phyloP scores from a whole-genome alignment of 2,113 vertebrate species.

The Ceratotherium simum region DNA sequence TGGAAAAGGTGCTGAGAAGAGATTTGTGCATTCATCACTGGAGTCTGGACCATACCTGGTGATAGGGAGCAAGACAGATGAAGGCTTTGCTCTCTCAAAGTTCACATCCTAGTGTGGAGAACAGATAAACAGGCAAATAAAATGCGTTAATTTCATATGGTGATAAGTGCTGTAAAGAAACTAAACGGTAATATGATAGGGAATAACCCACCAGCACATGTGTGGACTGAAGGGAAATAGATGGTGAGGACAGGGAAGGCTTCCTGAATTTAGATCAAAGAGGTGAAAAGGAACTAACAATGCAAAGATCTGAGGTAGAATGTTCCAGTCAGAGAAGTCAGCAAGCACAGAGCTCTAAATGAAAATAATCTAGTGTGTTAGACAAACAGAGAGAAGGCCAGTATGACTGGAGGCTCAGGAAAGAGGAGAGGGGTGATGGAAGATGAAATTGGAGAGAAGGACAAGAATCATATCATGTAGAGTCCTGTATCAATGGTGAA shows the following conservation, averaged over 20 bases:
- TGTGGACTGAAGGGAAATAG: not conserved
- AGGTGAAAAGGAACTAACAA: not conserved
- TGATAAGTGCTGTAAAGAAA: not conserved
- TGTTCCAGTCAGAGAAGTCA: not conserved
- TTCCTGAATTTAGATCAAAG: not conserved
- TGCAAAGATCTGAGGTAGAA: not conserved
- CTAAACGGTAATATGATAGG: not conserved
- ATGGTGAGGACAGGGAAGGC: not conserved
- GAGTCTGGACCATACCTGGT: not conserved
- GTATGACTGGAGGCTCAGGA: not conserved
- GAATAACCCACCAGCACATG: not conserved
- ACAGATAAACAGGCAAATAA: conserved; percentile 6
- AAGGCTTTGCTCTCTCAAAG: not conserved
- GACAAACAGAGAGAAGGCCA: not conserved
- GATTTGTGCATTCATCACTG: not conserved
- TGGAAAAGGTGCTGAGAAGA: conserved; percentile 9
- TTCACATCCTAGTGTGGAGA: conserved; percentile 11
- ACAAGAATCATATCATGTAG: not conserved
- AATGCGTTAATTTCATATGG: not conserved
- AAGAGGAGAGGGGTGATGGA: not conserved
- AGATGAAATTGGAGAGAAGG: not conserved
- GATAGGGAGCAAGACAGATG: conserved; percentile 9
- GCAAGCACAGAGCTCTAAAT: not conserved
- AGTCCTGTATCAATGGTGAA: not conserved
- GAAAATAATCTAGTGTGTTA: not conserved